phyloP scores from a whole-genome alignment of 2,113 vertebrate species.

The Bubo bubo region DNA sequence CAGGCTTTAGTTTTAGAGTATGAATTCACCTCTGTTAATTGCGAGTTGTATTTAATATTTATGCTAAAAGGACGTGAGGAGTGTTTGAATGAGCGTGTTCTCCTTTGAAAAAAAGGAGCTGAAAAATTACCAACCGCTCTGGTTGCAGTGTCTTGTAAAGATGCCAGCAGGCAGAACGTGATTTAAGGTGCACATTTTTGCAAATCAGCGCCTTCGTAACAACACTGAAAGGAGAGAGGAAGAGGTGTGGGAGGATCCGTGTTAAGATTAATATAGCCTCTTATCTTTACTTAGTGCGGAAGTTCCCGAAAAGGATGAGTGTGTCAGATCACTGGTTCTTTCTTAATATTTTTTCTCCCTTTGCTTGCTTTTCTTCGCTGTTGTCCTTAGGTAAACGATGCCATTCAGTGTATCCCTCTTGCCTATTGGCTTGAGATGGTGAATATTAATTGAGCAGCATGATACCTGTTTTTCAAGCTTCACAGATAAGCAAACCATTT shows the following conservation, averaged over 20 bases:
- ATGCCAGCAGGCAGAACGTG: not conserved
- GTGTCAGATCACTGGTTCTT: not conserved
- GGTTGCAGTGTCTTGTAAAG: not conserved
- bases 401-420: not conserved
- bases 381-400: not conserved
- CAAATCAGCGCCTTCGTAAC: not conserved
- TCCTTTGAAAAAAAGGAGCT: not conserved
- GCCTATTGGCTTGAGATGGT: not conserved
- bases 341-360: not conserved
- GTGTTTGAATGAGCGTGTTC: not conserved
- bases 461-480: not conserved
- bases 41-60: not conserved
- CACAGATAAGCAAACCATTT: not conserved
- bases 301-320: not conserved
- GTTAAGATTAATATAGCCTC: not conserved
- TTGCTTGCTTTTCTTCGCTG: not conserved
- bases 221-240: not conserved
- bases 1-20: not conserved
- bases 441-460: not conserved
- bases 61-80: not conserved
- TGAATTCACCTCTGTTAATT: not conserved
- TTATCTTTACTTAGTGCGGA: not conserved
- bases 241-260: not conserved
- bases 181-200: constrained; percentile 10
- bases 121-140: not conserved